Conservation (phyloP, 2,113 vertebrate genomes). For the Rhinogobius similis region DNA sequence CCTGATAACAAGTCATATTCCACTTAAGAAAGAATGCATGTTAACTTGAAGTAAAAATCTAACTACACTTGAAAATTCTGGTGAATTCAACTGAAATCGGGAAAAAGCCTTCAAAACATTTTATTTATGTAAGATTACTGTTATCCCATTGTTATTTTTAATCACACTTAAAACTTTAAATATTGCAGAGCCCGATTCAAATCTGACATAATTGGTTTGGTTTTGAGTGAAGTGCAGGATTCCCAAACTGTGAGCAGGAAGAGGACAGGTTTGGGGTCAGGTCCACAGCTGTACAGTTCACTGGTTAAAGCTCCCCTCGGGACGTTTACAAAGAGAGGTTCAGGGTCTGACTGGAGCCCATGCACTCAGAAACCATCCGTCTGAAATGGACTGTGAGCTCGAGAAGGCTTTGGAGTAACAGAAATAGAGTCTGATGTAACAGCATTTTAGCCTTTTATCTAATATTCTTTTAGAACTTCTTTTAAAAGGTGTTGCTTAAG, state of each 20-base stretch:
- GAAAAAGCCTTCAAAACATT: too few species aligned
- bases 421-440: constrained; percentile 32
- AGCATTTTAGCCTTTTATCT: not conserved
- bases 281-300: constrained; percentile 45
- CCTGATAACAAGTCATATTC: too few species aligned
- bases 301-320: constrained; percentile 49
- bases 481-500: not conserved
- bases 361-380: constrained; percentile 49
- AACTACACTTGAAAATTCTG: too few species aligned
- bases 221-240: constrained; percentile 28
- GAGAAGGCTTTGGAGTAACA: constrained; percentile 38
- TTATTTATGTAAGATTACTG: too few species aligned
- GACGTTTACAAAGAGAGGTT: constrained; percentile 33
- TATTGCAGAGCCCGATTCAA: not conserved
- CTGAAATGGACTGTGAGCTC: constrained; percentile 63
- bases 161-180: too few species aligned
- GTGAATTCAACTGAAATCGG: too few species aligned
- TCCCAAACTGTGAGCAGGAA: constrained; percentile 31
- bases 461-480: not conserved
- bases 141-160: too few species aligned
- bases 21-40: too few species aligned
- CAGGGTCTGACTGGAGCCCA: constrained; percentile 49
- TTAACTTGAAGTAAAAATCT: too few species aligned
- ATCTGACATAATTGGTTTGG: constrained; percentile 11
- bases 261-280: constrained; percentile 51